These are phyloP conservation scores for Thomomys bottae DNA, from an alignment of 2,113 vertebrate species.

Conservation along the genomic window DNA sequence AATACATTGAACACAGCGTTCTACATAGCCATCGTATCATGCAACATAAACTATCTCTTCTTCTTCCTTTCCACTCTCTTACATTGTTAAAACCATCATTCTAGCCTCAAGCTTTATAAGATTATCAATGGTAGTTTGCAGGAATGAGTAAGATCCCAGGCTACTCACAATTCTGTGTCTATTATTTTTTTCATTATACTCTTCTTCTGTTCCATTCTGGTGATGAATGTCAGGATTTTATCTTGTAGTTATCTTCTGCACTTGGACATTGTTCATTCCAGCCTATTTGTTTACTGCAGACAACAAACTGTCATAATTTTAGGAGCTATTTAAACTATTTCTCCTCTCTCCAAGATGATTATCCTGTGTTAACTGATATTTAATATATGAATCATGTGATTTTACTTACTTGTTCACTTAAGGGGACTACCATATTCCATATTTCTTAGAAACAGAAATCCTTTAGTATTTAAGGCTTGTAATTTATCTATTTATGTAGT, in stretches of 20 bases:
- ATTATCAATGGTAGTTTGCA: no score
- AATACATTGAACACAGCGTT: no score
- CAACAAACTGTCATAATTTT: background rate
- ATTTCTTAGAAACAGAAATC: background rate
- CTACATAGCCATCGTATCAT: no score
- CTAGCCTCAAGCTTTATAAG: no score
- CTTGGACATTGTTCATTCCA: background rate
- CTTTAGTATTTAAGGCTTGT: background rate
- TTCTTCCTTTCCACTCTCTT: background rate
- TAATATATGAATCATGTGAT: background rate
- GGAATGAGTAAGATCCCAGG: no score
- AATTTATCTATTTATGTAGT: background rate
- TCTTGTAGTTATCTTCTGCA: no score
- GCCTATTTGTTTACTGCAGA: accelerated
- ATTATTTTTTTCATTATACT: background rate
- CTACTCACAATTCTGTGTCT: no score
- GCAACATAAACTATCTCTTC: no score
- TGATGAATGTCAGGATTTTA: no score
- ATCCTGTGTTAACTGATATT: background rate
- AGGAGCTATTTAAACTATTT: background rate
- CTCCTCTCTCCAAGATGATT: background rate
- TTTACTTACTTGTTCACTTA: background rate
- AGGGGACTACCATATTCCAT: background rate
- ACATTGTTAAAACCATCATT: background rate
- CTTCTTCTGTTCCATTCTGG: background rate